phyloP scores from a whole-genome alignment of 2,797 vertebrate species.

The Hoplostethus atlanticus region DNA sequence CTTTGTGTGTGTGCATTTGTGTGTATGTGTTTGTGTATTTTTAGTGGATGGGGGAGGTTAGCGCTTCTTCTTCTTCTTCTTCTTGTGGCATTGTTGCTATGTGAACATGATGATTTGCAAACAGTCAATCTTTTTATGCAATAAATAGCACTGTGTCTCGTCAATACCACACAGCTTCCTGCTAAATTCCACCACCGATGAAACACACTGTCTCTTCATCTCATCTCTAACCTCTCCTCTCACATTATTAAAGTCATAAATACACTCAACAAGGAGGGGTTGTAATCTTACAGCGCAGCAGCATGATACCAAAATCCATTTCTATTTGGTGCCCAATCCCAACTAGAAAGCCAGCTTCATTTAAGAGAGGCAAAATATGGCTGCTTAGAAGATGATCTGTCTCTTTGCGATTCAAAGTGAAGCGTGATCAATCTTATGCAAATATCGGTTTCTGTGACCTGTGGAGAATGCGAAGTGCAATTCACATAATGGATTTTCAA shows the following conservation, averaged over 20 bases:
- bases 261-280: neutral
- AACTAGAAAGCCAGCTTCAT: slow-evolving; percentile 39
- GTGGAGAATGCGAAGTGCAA: slow-evolving; percentile 41
- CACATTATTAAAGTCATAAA: slow-evolving; percentile 40
- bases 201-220: slow-evolving; percentile 37
- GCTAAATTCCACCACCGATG: slow-evolving; percentile 13
- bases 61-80: too few species aligned
- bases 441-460: slow-evolving; percentile 49
- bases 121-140: slow-evolving; percentile 21
- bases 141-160: neutral
- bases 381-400: slow-evolving; percentile 35
- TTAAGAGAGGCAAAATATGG: slow-evolving; percentile 34
- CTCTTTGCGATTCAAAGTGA: slow-evolving; percentile 46
- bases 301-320: slow-evolving; percentile 47
- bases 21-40: slow-evolving; percentile 5
- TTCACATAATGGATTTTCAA: slow-evolving; percentile 60
- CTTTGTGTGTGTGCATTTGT: neutral
- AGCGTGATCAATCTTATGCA: slow-evolving; percentile 56
- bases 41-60: neutral
- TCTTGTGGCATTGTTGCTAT: neutral
- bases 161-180: neutral
- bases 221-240: slow-evolving; percentile 34
- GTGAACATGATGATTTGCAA: neutral
- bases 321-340: slow-evolving; percentile 18
- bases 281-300: slow-evolving; percentile 33